Percentiles rank a stretch among this genome's conserved stretches.
These are phyloP conservation scores for Ichneumon xanthorius DNA, from an alignment of 2,888 invertebrate species.

Conservation along the genomic window DNA sequence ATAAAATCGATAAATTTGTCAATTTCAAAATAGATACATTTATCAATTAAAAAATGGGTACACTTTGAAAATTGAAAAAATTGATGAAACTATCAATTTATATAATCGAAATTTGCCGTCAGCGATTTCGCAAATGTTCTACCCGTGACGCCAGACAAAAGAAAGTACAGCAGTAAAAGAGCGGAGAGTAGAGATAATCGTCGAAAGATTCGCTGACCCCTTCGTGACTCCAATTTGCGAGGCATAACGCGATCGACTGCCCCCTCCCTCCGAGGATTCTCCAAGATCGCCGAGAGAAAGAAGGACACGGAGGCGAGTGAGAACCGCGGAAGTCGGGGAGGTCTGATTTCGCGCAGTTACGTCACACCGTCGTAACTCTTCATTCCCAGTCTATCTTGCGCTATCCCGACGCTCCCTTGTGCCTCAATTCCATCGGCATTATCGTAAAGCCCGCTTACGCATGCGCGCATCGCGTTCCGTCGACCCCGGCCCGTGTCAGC, in stretches of 20 bases:
- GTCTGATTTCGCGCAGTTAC: constrained; percentile 53
- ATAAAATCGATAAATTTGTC: too few relatives aligned
- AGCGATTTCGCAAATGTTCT: not conserved
- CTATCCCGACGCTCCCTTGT: constrained; percentile 44
- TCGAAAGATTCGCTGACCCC: constrained; percentile 76
- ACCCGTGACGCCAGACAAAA: constrained; percentile 11
- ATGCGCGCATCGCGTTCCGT: not conserved
- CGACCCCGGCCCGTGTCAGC: constrained; percentile 21
- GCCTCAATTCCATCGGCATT: constrained; percentile 34
- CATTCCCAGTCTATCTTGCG: constrained; percentile 26
- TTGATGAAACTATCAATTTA: not conserved
- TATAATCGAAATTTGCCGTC: not conserved
- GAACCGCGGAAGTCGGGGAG: constrained; percentile 63
- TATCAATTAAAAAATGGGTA: too few relatives aligned
- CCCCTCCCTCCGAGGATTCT: constrained; percentile 31
- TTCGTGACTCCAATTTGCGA: constrained; percentile 74
- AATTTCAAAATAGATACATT: too few relatives aligned
- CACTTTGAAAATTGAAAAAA: not conserved
- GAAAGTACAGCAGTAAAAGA: constrained; percentile 48
- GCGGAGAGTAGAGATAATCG: constrained; percentile 32
- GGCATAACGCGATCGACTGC: constrained; percentile 47
- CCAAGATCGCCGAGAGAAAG: constrained; percentile 33
- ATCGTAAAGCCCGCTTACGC: constrained; percentile 31
- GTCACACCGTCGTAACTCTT: constrained; percentile 53
- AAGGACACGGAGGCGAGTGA: constrained; percentile 32